A percentile compares a stretch with the other conserved stretches of the same genome.
Evolutionary conservation across 1,140 invertebrate species (phyloP).

Genomic region (Phthorimaea operculella): DNA sequence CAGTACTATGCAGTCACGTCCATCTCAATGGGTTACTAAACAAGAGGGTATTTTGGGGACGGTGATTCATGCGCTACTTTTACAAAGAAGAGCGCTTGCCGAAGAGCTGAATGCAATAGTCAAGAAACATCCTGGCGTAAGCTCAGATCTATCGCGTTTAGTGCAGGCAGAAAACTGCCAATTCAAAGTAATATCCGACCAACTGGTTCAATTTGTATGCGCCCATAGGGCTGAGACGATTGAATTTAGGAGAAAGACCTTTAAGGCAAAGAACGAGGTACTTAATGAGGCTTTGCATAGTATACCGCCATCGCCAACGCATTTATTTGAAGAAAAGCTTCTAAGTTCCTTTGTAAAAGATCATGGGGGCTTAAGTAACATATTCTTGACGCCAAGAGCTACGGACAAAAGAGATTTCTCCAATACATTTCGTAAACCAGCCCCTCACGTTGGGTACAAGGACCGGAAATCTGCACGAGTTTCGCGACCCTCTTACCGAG

Average conservation of each 20-base stretch:
- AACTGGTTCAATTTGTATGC: slow-evolving; percentile 8
- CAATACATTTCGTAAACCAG: too few relatives aligned
- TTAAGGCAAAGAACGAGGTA: slow-evolving; percentile 1
- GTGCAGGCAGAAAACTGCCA: not conserved
- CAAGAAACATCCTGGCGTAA: not conserved
- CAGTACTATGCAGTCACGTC: not conserved
- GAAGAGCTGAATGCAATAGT: not conserved
- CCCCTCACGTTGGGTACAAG: too few relatives aligned
- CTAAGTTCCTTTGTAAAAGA: not conserved
- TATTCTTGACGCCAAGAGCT: too few relatives aligned
- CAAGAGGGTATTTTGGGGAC: slow-evolving; percentile 1
- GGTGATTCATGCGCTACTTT: slow-evolving; percentile 7
- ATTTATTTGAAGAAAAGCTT: slow-evolving; percentile 9
- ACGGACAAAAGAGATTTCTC: too few relatives aligned
- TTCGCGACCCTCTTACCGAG: too few relatives aligned
- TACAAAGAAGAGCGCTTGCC: not conserved
- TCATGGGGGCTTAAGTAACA: not conserved
- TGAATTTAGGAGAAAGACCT: slow-evolving; percentile 6
- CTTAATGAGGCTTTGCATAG: not conserved
- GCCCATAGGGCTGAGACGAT: slow-evolving; percentile 8
- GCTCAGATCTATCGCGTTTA: not conserved
- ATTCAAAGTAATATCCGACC: slow-evolving; percentile 5
- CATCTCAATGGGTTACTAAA: not conserved
- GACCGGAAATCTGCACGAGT: too few relatives aligned
- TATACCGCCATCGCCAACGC: slow-evolving; percentile 7